Evolutionary conservation across 2,797 vertebrate genomes (phyloP).

Genomic region (Sparidentex hasta): DNA sequence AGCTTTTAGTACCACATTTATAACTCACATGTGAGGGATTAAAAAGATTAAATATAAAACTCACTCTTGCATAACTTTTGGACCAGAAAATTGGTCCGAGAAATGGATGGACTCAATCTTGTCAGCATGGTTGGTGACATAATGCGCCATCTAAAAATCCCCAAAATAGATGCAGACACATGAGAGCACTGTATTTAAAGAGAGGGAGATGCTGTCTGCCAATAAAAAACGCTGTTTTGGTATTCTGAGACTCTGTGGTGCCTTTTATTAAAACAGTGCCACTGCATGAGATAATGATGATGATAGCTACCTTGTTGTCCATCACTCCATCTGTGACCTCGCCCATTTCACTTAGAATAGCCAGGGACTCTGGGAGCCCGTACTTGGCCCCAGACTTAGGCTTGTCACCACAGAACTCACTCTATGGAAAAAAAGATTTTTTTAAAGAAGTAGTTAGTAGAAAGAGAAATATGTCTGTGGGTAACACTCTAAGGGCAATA

Average conservation of each 20-base stretch:
- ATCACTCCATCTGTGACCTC: slow-evolving; percentile 99
- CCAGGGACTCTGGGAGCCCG: slow-evolving; percentile 93
- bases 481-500: not conserved
- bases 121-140: slow-evolving; percentile 96
- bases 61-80: slow-evolving; percentile 99
- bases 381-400: slow-evolving; percentile 97
- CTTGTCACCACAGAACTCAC: slow-evolving; percentile 99
- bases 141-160: slow-evolving; percentile 94
- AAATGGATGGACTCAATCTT: slow-evolving; percentile 99
- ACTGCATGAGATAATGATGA: not conserved
- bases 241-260: not conserved
- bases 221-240: not conserved
- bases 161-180: not conserved
- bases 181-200: not conserved
- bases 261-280: not conserved
- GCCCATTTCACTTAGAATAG: slow-evolving; percentile 98
- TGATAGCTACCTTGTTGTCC: slow-evolving; percentile 92
- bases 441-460: not conserved
- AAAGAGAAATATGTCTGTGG: not conserved
- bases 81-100: slow-evolving; percentile 99
- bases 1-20: not conserved
- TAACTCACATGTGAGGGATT: not conserved
- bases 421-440: slow-evolving; percentile 77
- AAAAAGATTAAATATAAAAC: slow-evolving; percentile 23
- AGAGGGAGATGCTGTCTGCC: not conserved